phyloP scores from a whole-genome alignment of 2,113 vertebrate genomes.

The Meles meles region DNA sequence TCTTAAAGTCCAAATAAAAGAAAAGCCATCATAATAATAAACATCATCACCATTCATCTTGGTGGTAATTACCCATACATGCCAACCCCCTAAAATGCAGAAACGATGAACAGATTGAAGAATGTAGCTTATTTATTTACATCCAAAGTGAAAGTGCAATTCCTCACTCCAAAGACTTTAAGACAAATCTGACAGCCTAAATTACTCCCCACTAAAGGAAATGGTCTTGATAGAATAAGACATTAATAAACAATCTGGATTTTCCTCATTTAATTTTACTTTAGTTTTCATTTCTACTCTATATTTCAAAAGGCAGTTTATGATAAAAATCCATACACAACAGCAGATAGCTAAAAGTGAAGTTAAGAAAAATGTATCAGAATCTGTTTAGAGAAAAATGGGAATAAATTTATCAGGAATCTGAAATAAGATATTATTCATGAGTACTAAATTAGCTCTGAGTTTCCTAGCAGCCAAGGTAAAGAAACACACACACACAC shows the following conservation, averaged over 20 bases:
- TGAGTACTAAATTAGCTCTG: not conserved
- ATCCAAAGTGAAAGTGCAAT: conserved; percentile 28
- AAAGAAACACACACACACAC: not conserved
- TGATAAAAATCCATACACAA: not conserved
- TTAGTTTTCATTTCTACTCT: conserved; percentile 33
- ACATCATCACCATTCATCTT: conserved; percentile 39
- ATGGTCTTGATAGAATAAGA: conserved; percentile 9
- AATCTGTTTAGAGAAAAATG: not conserved
- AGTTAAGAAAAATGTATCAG: conserved; percentile 2
- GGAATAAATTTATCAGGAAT: not conserved
- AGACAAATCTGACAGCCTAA: conserved; percentile 57
- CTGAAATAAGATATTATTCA: not conserved
- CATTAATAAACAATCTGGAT: conserved; percentile 52
- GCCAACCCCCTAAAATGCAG: conserved; percentile 51
- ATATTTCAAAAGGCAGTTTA: conserved; percentile 41
- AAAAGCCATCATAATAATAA: conserved; percentile 35
- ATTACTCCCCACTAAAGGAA: conserved; percentile 39
- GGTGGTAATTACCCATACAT: conserved; percentile 51
- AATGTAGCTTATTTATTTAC: conserved; percentile 62
- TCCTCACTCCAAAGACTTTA: conserved; percentile 41
- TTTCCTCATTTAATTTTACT: conserved; percentile 28
- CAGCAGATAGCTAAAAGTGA: conserved; percentile 9
- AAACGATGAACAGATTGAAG: conserved; percentile 60
- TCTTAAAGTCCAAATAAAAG: conserved; percentile 51
- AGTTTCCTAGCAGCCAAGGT: conserved; percentile 21